phyloP scores from a whole-genome alignment of 1,140 invertebrate species.

The Drosophila bocqueti region DNA sequence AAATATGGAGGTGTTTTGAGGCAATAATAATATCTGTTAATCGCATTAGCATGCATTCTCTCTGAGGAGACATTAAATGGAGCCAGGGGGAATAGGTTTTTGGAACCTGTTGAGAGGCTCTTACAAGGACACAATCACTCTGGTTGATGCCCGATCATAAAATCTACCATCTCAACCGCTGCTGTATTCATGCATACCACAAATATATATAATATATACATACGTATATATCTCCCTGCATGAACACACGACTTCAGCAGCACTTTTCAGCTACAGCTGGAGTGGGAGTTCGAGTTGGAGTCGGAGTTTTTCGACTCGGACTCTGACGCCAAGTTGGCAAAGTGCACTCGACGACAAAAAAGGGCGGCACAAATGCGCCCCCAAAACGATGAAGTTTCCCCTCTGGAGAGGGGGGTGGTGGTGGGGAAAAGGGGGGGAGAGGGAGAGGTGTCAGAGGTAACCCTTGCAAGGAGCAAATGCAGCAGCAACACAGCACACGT shows the following conservation, averaged over 20 bases:
- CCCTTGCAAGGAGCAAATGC: conserved; percentile 13
- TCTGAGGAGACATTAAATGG: neutral
- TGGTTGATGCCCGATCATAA: conserved; percentile 1
- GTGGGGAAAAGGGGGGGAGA: too few species aligned
- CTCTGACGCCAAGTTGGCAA: conserved; percentile 26
- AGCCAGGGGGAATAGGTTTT: neutral
- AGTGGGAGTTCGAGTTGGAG: conserved; percentile 9
- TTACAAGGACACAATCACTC: conserved; percentile 5
- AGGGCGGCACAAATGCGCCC: conserved; percentile 43
- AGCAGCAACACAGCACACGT: conserved; percentile 36
- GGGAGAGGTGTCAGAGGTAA: conserved; percentile 1
- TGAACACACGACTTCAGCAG: conserved; percentile 30
- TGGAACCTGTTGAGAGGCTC: neutral
- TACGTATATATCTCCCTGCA: conserved; percentile 3
- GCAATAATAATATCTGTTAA: neutral
- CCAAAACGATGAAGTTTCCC: conserved; percentile 22
- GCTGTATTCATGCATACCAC: conserved; percentile 1
- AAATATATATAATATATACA: neutral
- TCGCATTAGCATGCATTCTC: neutral
- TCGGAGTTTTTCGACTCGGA: conserved; percentile 23
- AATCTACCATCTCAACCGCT: conserved; percentile 6
- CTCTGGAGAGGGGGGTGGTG: neutral
- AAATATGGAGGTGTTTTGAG: neutral
- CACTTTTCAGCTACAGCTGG: conserved; percentile 9
- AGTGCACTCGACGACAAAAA: conserved; percentile 48